These are phyloP conservation scores for Sardina pilchardus DNA, from an alignment of 2,113 vertebrate species.

Conservation along the genomic window DNA sequence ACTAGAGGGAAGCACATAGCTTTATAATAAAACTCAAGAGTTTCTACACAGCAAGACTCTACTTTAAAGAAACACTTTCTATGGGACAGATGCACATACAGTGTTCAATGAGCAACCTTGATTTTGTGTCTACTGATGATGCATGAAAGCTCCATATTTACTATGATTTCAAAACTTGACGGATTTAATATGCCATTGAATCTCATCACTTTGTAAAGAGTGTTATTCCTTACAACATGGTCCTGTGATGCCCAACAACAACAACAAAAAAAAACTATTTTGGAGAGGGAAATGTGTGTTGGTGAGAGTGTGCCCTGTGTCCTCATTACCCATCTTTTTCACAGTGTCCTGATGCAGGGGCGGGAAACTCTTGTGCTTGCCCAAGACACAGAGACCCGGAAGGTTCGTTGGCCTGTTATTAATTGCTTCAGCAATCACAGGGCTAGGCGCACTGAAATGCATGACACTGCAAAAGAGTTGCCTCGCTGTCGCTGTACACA, in stretches of 20 bases:
- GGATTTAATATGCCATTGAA: too few species aligned
- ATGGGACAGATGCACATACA: too few species aligned
- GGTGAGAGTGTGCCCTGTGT: background rate
- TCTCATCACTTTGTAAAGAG: too few species aligned
- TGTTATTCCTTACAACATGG: too few species aligned
- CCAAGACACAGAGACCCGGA: constrained; percentile 38
- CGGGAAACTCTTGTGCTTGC: constrained; percentile 16
- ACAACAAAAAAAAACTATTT: background rate
- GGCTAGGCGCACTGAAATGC: constrained; percentile 9
- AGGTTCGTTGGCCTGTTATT: background rate
- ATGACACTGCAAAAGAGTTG: constrained; percentile 23
- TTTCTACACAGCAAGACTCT: too few species aligned
- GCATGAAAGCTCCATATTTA: too few species aligned
- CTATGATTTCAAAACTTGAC: too few species aligned
- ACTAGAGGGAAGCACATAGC: background rate
- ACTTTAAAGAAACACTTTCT: too few species aligned
- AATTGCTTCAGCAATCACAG: background rate
- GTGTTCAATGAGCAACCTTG: too few species aligned
- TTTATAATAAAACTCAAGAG: background rate
- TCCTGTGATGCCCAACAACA: background rate
- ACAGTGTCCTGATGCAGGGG: background rate
- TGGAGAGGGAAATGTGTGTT: background rate
- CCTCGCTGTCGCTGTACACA: constrained; percentile 18
- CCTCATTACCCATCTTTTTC: background rate
- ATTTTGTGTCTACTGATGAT: too few species aligned